Evolutionary conservation across 2,888 invertebrate genomes (phyloP).

Genomic region (Sylvicola cinctus): DNA sequence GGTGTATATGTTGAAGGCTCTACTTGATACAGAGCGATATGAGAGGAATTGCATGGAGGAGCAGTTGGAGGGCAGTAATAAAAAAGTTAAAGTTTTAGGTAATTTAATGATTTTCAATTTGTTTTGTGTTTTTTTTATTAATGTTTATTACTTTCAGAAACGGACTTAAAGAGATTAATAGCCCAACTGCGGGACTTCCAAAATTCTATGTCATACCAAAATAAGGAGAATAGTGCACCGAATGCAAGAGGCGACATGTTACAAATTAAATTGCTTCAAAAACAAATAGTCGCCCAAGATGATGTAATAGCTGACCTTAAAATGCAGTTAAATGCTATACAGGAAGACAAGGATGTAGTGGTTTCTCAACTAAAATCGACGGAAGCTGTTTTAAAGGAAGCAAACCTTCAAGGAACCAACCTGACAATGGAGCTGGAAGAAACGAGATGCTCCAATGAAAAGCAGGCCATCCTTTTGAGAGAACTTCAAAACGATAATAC

Average conservation of each 20-base stretch:
- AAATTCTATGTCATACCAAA: slow-evolving; percentile 11
- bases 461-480: slow-evolving; percentile 11
- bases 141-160: background rate
- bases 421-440: slow-evolving; percentile 12
- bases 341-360: slow-evolving; percentile 12
- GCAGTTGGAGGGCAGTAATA: slow-evolving; percentile 16
- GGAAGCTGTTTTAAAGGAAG: background rate
- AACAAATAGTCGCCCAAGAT: slow-evolving; percentile 10
- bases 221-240: slow-evolving; percentile 10
- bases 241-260: too few species aligned
- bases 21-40: slow-evolving; percentile 19
- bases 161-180: slow-evolving; percentile 7
- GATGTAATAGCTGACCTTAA: slow-evolving; percentile 11
- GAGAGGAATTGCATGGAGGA: slow-evolving; percentile 18
- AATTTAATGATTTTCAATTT: too few species aligned
- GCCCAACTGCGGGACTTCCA: slow-evolving; percentile 13
- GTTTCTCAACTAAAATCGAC: slow-evolving; percentile 12
- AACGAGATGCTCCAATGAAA: slow-evolving; percentile 7
- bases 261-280: background rate
- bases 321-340: slow-evolving; percentile 12
- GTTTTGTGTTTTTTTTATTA: background rate
- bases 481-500: slow-evolving; percentile 13
- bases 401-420: slow-evolving; percentile 9
- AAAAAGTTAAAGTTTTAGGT: slow-evolving; percentile 8
- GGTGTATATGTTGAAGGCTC: slow-evolving; percentile 16